These are phyloP conservation scores for Akabosia matsudoensis DNA, from an alignment of 1,140 invertebrate genomes.

Conservation along the genomic window DNA sequence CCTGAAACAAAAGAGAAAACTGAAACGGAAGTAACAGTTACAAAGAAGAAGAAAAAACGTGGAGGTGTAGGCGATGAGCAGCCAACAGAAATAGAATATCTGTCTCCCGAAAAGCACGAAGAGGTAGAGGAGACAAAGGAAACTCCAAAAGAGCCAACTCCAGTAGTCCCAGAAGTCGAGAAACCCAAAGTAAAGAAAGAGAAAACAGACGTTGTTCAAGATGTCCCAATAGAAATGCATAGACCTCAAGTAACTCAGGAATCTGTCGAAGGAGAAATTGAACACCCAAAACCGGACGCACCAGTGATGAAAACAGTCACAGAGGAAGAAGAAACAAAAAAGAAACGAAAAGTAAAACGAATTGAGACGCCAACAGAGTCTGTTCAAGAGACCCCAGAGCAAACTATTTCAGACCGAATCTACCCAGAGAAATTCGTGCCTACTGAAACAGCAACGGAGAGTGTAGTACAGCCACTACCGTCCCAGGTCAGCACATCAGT, in stretches of 20 bases:
- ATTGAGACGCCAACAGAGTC: not conserved
- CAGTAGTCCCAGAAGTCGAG: not conserved
- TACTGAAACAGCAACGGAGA: conserved; percentile 6
- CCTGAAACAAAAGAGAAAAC: not conserved
- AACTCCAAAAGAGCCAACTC: not conserved
- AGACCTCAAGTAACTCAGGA: not conserved
- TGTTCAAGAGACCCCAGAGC: not conserved
- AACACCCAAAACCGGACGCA: not conserved
- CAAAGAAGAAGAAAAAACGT: not conserved
- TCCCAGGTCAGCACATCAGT: not conserved
- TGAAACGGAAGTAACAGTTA: not conserved
- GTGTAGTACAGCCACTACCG: not conserved
- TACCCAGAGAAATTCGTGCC: conserved; percentile 22
- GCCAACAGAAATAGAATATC: not conserved
- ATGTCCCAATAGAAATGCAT: not conserved
- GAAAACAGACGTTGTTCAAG: not conserved
- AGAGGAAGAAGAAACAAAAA: not conserved
- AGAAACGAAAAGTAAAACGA: not conserved
- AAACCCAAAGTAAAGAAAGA: not conserved
- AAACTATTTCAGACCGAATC: not conserved
- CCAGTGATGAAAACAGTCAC: not conserved
- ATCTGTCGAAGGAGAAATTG: not conserved
- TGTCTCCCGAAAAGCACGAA: not conserved
- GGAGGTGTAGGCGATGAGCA: not conserved
- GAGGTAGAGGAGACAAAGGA: not conserved